Conservation (phyloP, 2,888 invertebrate species). For the Pharmacophagus antenor region DNA sequence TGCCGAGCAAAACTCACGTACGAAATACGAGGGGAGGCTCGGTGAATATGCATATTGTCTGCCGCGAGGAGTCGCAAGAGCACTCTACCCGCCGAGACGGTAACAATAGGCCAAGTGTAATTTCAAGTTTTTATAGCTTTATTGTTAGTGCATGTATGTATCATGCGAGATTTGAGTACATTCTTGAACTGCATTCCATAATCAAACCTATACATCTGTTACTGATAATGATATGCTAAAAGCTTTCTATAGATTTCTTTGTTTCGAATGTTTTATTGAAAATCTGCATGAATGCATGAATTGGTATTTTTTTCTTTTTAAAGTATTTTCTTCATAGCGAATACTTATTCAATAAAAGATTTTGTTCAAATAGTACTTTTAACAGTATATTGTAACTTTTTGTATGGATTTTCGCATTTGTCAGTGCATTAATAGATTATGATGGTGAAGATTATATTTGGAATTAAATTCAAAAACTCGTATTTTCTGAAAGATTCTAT, state of each 20-base stretch:
- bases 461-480: neutral
- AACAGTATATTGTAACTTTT: no score
- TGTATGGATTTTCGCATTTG: no score
- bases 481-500: no score
- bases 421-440: no score
- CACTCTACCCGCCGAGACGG: conserved; percentile 48
- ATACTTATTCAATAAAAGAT: no score
- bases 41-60: conserved; percentile 71
- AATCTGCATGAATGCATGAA: neutral
- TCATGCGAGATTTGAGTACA: conserved; percentile 25
- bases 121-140: conserved; percentile 54
- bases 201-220: conserved; percentile 9
- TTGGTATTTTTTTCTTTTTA: neutral
- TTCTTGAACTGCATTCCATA: conserved; percentile 19
- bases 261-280: neutral
- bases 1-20: conserved; percentile 31
- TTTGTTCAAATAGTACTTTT: no score
- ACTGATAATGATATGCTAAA: conserved; percentile 1
- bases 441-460: neutral
- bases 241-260: conserved; percentile 7
- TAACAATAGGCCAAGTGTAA: conserved; percentile 63
- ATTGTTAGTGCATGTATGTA: conserved; percentile 39
- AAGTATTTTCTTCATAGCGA: no score
- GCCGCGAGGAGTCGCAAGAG: conserved; percentile 48
- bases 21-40: conserved; percentile 33